Base-by-base conservation (phyloP, 2,113 vertebrate species). In the Cynocephalus volans region DNA sequence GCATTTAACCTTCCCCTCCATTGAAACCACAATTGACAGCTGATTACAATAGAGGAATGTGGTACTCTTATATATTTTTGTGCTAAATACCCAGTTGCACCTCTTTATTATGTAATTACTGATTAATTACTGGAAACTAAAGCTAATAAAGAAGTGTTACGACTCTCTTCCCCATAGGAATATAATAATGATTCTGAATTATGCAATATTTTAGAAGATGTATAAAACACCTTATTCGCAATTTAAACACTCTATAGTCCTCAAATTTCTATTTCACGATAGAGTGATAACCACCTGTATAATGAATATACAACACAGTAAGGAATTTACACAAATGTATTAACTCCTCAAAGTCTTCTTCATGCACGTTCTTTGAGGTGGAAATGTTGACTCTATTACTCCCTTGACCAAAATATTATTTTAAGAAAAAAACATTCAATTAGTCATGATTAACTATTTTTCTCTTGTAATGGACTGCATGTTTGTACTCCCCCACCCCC, bases 91-190 rank as follows among this genome's bases (percentile, higher is more conserved):
- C 33, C 19, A 96, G 91, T 95, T 95, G 95, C 3, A n/a, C 18
- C 56, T 93, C 54, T 94, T 96, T 93, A 95, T 93, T 94, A 92
- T 95, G 62, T 96, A 96, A 96, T 97, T 96, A 95, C 72, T 96
- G 90, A 97, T 92, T 95, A 94, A 97, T 97, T 98, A 95, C 85
- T 95, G 50, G 64, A 83, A 97, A 96, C 73, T 82, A 65, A 80
- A 91, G 69, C 88, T 96, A 97, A 94, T 93, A 95, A 96, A 94
- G n/a, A 94, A 95, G 45, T 95, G n/a, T 69, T 86, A 90, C 88
- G 77, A 76, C 6, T 90, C 81, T 77, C 70, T 90, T 76, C 56
- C 96, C 82, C 69, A 95, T 10, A 93, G 79, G 82, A 96, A 31
- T 58, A 93, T 1, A 64, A 7, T 97, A 97, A 97, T 93, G 73